Conservation (phyloP, 2,113 vertebrate genomes). For the Macrotus californicus region DNA sequence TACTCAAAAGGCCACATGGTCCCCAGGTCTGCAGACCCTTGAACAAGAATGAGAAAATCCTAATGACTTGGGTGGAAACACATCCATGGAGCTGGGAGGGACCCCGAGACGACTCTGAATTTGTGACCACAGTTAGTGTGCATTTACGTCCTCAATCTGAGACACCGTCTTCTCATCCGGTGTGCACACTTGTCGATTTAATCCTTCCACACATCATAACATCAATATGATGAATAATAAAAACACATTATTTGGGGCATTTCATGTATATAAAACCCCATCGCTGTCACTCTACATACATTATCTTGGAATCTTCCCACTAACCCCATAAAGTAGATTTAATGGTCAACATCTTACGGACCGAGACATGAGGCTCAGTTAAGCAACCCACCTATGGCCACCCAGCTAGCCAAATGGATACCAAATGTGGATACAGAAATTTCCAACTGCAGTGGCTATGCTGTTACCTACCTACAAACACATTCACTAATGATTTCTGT, state of each 20-base stretch:
- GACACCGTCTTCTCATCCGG: background rate
- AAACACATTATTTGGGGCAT: background rate
- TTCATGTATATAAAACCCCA: background rate
- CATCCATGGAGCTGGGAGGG: background rate
- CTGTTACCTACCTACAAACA: background rate
- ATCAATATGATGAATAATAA: background rate
- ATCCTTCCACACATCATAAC: background rate
- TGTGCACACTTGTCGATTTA: background rate
- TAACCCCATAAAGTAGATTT: background rate
- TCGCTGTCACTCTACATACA: background rate
- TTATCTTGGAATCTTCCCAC: background rate
- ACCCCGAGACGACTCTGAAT: background rate
- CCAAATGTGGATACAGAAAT: background rate
- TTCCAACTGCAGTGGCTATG: background rate
- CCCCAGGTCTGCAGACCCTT: background rate
- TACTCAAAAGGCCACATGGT: background rate
- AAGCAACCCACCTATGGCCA: background rate
- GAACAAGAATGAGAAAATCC: background rate
- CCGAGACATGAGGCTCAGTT: background rate
- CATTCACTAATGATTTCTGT: background rate
- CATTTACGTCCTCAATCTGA: background rate
- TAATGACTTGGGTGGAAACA: background rate
- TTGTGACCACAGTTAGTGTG: background rate
- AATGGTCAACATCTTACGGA: background rate
- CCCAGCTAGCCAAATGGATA: background rate